These are phyloP conservation scores for Amphipoea oculea DNA, from an alignment of 2,888 invertebrate genomes.

Conservation along the genomic window DNA sequence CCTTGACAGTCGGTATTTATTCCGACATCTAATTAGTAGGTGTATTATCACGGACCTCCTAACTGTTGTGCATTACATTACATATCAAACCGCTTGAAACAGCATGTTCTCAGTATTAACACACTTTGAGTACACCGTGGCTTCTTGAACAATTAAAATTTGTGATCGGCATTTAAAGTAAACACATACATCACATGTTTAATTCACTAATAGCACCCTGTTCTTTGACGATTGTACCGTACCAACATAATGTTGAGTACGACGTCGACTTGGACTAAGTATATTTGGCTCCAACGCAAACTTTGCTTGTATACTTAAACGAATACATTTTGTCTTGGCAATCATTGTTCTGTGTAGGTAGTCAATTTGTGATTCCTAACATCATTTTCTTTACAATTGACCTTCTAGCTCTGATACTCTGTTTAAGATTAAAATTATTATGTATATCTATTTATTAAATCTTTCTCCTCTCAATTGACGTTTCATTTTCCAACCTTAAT, in stretches of 20 bases:
- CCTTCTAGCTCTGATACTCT: constrained; percentile 85
- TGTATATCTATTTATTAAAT: constrained; percentile 89
- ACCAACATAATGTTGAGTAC: constrained; percentile 45
- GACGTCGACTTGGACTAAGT: constrained; percentile 53
- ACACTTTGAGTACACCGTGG: constrained; percentile 47
- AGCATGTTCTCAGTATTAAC: constrained; percentile 60
- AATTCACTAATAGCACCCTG: constrained; percentile 83
- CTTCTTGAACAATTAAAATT: constrained; percentile 46
- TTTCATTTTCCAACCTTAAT: constrained; percentile 74
- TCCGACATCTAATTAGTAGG: constrained; percentile 41
- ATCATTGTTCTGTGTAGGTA: constrained; percentile 81
- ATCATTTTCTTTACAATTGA: constrained; percentile 81
- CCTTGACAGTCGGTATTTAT: constrained; percentile 37
- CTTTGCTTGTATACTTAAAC: constrained; percentile 58
- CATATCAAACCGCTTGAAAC: constrained; percentile 76
- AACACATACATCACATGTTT: constrained; percentile 63
- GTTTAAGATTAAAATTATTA: constrained; percentile 88
- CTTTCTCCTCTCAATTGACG: constrained; percentile 86
- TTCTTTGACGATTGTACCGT: constrained; percentile 70
- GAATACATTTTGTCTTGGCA: constrained; percentile 74
- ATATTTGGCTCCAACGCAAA: constrained; percentile 73
- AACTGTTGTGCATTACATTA: constrained; percentile 75
- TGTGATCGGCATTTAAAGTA: constrained; percentile 62
- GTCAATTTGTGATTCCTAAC: constrained; percentile 82
- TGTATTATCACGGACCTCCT: constrained; percentile 53